Evolutionary conservation across 2,113 vertebrate genomes (phyloP).

Genomic region (Heloderma charlesbogerti): DNA sequence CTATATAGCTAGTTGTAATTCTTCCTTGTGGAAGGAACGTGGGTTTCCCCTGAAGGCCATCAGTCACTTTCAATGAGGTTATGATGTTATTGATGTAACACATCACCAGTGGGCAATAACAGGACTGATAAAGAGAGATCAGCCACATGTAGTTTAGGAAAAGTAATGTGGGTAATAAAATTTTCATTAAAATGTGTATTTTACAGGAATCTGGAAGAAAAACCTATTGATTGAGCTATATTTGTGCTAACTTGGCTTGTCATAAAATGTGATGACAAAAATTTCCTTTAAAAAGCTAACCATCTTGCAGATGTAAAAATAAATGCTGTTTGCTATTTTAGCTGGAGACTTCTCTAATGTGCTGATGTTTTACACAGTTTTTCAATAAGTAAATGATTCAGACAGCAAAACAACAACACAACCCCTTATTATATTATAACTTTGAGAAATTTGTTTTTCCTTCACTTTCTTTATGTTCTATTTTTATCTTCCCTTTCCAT

Average conservation of each 20-base stretch:
- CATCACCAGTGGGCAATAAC: constrained; percentile 1
- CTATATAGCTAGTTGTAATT: neutral
- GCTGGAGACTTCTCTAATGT: constrained; percentile 52
- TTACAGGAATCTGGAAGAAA: neutral
- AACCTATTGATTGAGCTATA: neutral
- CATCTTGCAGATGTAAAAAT: constrained; percentile 39
- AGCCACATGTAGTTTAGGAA: neutral
- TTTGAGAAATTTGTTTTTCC: neutral
- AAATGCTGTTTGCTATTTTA: constrained; percentile 39
- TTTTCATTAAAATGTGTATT: constrained; percentile 11
- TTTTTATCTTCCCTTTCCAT: constrained; percentile 72
- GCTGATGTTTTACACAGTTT: constrained; percentile 33
- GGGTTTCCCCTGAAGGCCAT: neutral
- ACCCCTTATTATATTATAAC: constrained; percentile 42
- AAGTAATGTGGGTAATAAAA: constrained; percentile 21
- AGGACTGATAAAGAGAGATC: constrained; percentile 28
- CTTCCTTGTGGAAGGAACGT: neutral
- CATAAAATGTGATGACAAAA: constrained; percentile 26
- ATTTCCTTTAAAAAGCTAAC: neutral
- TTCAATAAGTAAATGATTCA: constrained; percentile 17
- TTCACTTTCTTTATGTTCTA: neutral
- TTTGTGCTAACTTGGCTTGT: constrained; percentile 45
- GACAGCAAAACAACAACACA: neutral
- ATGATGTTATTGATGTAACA: neutral
- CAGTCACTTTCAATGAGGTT: neutral